Conservation (phyloP, 2,113 vertebrate genomes). For the Hippocampus comes region DNA sequence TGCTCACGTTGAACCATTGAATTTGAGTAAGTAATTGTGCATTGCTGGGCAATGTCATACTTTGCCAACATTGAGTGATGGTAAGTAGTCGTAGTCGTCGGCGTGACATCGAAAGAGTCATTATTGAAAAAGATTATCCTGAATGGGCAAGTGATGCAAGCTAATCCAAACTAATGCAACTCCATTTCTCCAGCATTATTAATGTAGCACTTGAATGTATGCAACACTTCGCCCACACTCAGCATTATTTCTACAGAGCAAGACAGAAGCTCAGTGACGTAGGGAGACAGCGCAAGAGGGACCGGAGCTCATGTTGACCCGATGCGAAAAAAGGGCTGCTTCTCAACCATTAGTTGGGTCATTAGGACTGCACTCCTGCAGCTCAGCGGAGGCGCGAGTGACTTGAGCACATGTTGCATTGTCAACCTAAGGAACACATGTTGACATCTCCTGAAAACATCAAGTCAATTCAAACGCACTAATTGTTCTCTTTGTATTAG, state of each 20-base stretch:
- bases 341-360: background rate
- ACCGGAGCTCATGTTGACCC: slow-evolving; percentile 24
- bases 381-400: background rate
- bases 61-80: background rate
- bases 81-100: background rate
- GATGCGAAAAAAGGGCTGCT: slow-evolving; percentile 5
- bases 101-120: background rate
- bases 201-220: background rate
- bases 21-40: no score
- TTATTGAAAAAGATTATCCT: background rate
- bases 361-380: no score
- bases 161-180: slow-evolving; percentile 3
- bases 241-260: slow-evolving; percentile 16
- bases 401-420: slow-evolving; percentile 17
- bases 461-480: slow-evolving; percentile 50
- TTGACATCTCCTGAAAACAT: slow-evolving; percentile 25
- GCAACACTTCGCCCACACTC: background rate
- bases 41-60: background rate
- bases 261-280: slow-evolving; percentile 24
- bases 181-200: background rate
- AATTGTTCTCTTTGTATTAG: slow-evolving; percentile 54
- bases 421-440: background rate
- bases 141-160: background rate
- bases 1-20: no score
- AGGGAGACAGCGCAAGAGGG: slow-evolving; percentile 21